A percentile compares a stretch with the other conserved stretches of the same genome.
Evolutionary conservation across 2,888 invertebrate species (phyloP).

Genomic region (Morpho helenor): DNA sequence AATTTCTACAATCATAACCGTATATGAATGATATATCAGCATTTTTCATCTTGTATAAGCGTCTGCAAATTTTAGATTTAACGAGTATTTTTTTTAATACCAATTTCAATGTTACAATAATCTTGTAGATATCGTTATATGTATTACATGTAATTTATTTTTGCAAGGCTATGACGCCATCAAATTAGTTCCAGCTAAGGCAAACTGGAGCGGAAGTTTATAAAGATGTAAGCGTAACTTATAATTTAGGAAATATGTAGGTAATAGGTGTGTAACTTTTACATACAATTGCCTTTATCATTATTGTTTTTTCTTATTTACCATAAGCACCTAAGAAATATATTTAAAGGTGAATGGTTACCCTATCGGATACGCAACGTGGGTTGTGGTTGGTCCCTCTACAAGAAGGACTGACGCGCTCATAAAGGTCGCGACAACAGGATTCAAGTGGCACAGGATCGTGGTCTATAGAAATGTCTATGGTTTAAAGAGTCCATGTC

Average conservation of each 20-base stretch:
- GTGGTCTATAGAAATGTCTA: no score
- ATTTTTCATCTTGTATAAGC: no score
- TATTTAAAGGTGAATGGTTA: background rate
- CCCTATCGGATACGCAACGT: no score
- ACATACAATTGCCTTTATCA: background rate
- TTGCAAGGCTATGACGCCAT: conserved; percentile 42
- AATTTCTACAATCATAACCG: no score
- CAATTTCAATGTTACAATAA: background rate
- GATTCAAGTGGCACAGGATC: no score
- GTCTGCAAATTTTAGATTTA: no score
- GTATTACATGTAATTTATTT: background rate
- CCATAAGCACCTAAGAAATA: background rate
- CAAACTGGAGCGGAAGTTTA: conserved; percentile 53
- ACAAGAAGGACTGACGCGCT: no score
- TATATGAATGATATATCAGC: no score
- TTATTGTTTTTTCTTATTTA: background rate
- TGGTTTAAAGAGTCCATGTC: no score
- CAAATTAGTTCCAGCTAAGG: conserved; percentile 56
- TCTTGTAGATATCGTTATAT: background rate
- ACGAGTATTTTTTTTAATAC: background rate
- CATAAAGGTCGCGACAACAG: no score
- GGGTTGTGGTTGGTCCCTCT: no score
- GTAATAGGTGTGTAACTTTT: no score
- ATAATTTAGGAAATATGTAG: conserved; percentile 12
- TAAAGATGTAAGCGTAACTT: conserved; percentile 36